These are phyloP conservation scores for Orius insidiosus DNA, from an alignment of 1,140 invertebrate species.

Conservation along the genomic window DNA sequence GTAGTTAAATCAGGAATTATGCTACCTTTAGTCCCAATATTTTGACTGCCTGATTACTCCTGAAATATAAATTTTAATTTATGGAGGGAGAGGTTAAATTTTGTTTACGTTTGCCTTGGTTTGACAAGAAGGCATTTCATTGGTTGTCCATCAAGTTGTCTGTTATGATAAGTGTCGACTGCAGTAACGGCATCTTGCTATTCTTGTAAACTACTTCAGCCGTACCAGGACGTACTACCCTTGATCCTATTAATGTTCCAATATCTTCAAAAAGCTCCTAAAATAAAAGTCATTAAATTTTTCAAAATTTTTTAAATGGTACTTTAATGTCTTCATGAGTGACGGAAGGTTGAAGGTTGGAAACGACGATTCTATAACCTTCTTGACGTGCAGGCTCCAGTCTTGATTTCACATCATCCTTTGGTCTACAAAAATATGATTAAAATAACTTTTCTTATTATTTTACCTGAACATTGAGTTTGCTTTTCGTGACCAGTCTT, in stretches of 20 bases:
- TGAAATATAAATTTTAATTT: background rate
- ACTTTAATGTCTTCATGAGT: constrained; percentile 77
- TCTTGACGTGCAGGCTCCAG: constrained; percentile 18
- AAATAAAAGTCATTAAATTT: constrained; percentile 10
- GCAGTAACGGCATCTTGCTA: constrained; percentile 68
- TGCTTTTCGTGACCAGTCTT: no score
- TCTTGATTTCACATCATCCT: constrained; percentile 1
- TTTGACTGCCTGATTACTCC: background rate
- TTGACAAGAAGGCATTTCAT: constrained; percentile 67
- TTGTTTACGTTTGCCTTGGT: constrained; percentile 8
- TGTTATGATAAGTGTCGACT: constrained; percentile 79
- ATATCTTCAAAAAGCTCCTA: constrained; percentile 85
- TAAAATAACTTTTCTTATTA: no score
- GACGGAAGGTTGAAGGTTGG: constrained; percentile 68
- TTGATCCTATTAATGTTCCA: constrained; percentile 64
- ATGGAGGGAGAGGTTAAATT: background rate
- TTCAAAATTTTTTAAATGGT: constrained; percentile 19
- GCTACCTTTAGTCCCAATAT: background rate
- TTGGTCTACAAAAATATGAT: background rate
- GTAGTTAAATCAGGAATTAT: constrained; percentile 5
- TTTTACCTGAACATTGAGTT: no score
- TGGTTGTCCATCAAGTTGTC: constrained; percentile 69
- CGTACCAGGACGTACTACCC: constrained; percentile 64
- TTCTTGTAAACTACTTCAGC: constrained; percentile 81
- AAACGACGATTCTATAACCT: constrained; percentile 66